Evolutionary conservation across 1,140 invertebrate genomes (phyloP).

Genomic region (Ylistrum balloti): DNA sequence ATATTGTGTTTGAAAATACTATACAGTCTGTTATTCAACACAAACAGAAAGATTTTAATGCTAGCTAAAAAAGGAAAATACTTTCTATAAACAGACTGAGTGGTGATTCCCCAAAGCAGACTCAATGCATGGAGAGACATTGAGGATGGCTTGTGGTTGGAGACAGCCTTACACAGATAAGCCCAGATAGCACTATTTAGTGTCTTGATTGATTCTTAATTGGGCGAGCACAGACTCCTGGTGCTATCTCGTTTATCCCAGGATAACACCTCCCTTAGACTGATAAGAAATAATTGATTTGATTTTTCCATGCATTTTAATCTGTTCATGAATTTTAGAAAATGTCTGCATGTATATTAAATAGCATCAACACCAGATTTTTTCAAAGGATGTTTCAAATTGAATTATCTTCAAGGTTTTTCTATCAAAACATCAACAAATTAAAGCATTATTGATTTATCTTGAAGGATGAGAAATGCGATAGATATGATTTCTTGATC

Average conservation of each 20-base stretch:
- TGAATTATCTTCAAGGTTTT: slow-evolving; percentile 14
- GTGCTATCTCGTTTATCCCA: background rate
- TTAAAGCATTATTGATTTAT: background rate
- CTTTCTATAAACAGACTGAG: too few relatives aligned
- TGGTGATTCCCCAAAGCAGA: too few relatives aligned
- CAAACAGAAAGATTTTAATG: too few relatives aligned
- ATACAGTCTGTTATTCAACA: too few relatives aligned
- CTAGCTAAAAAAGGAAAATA: too few relatives aligned
- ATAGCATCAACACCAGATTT: background rate
- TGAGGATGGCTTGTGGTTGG: background rate
- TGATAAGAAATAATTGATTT: slow-evolving; percentile 14
- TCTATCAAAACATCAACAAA: background rate
- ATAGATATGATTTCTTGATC: background rate
- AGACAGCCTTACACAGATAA: background rate
- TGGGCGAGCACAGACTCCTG: background rate
- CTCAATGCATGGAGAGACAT: background rate
- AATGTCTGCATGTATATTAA: background rate
- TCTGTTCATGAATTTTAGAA: background rate
- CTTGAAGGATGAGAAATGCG: background rate
- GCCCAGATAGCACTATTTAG: background rate
- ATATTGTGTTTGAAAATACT: too few relatives aligned
- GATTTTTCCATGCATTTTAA: slow-evolving; percentile 32
- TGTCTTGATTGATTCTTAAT: background rate
- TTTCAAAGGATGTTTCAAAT: slow-evolving; percentile 28
- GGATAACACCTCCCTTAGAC: background rate